Conservation (phyloP, 2,888 invertebrate species). For the Apodemia zela region DNA sequence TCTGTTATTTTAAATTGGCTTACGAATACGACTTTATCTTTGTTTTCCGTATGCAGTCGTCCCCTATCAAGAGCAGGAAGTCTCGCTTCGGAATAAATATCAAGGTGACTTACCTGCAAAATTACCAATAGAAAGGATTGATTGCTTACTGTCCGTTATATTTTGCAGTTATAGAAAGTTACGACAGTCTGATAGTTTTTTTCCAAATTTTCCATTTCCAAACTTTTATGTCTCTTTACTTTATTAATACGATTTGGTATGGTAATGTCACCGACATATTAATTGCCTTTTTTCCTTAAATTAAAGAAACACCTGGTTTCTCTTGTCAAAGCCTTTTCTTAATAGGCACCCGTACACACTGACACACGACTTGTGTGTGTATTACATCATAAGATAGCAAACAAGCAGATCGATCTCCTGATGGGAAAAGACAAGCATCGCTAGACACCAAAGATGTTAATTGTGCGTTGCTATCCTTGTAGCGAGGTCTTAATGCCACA, state of each 20-base stretch:
- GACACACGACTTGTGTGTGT: not conserved
- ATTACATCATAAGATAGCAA: no score
- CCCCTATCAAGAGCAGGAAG: constrained; percentile 66
- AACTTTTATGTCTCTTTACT: no score
- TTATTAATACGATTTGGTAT: no score
- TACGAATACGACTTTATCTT: constrained; percentile 19
- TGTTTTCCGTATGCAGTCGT: constrained; percentile 43
- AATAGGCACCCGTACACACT: not conserved
- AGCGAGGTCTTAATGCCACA: no score
- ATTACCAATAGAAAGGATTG: constrained; percentile 42
- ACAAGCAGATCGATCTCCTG: no score
- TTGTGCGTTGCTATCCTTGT: no score
- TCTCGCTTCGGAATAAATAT: constrained; percentile 60
- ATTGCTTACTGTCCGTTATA: constrained; percentile 20
- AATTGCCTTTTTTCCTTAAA: no score
- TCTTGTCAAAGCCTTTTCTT: no score
- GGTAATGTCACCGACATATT: no score
- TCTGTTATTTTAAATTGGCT: constrained; percentile 22
- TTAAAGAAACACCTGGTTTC: no score
- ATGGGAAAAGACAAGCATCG: no score
- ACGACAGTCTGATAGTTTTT: not conserved
- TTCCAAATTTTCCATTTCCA: not conserved
- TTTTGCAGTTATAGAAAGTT: constrained; percentile 18
- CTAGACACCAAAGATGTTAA: no score
- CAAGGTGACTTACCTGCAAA: constrained; percentile 54